phyloP scores from a whole-genome alignment of 2,888 invertebrate genomes.

The Chaetoderma sp. region DNA sequence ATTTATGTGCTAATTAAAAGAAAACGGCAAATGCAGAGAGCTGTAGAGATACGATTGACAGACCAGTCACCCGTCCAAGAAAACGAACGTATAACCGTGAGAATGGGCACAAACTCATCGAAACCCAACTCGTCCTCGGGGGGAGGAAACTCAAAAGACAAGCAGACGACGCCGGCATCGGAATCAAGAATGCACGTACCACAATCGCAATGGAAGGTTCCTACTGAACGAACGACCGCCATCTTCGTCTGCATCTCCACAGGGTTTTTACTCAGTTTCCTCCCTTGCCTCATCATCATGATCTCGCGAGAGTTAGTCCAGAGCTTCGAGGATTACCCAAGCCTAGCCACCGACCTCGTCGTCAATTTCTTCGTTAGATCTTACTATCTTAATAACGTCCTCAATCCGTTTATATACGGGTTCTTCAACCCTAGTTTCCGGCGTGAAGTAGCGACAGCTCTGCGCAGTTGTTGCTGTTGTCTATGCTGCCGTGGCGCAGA shows the following conservation, averaged over 20 bases:
- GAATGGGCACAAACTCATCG: constrained; percentile 32
- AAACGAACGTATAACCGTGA: background rate
- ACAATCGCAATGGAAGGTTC: background rate
- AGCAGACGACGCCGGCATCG: background rate
- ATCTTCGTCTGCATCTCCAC: constrained; percentile 39
- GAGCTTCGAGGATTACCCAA: constrained; percentile 26
- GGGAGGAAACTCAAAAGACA: background rate
- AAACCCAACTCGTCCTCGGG: background rate
- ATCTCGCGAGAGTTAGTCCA: constrained; percentile 32
- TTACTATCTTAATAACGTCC: constrained; percentile 38
- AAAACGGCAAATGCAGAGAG: too few relatives aligned
- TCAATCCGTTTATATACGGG: constrained; percentile 40
- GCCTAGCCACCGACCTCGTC: constrained; percentile 29
- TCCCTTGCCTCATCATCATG: constrained; percentile 36
- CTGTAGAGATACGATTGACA: too few relatives aligned
- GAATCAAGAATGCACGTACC: background rate
- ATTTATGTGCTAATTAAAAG: constrained; percentile 51
- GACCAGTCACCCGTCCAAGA: constrained; percentile 39
- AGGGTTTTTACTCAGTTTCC: constrained; percentile 38
- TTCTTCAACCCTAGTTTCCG: too few relatives aligned
- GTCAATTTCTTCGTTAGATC: constrained; percentile 34
- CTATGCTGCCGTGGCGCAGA: too few relatives aligned
- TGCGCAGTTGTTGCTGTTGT: too few relatives aligned
- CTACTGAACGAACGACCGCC: too few relatives aligned
- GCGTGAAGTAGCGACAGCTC: too few relatives aligned